These are phyloP conservation scores for Xylota segnis DNA, from an alignment of 2,888 invertebrate genomes.

Conservation along the genomic window DNA sequence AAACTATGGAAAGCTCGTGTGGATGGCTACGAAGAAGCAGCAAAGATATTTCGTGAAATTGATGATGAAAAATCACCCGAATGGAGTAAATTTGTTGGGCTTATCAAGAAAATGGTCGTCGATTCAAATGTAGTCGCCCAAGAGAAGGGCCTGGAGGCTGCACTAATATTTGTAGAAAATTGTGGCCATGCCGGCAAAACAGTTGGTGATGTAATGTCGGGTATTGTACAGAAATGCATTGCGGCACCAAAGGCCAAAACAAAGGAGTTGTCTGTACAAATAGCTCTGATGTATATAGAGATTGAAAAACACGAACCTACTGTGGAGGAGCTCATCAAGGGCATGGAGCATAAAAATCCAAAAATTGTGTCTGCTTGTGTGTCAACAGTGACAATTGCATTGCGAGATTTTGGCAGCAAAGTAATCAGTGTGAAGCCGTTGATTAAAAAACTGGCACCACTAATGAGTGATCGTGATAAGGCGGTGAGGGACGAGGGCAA, in stretches of 20 bases:
- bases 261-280: slow-evolving; percentile 94
- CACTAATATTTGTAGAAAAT: slow-evolving; percentile 95
- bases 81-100: slow-evolving; percentile 95
- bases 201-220: slow-evolving; percentile 94
- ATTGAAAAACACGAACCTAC: slow-evolving; percentile 97
- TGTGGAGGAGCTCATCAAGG: slow-evolving; percentile 95
- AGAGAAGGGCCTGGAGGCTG: slow-evolving; percentile 97
- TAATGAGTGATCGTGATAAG: slow-evolving; percentile 97
- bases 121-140: slow-evolving; percentile 98
- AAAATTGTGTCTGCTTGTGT: slow-evolving; percentile 96
- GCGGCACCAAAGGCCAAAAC: slow-evolving; percentile 96
- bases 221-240: slow-evolving; percentile 96
- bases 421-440: slow-evolving; percentile 94
- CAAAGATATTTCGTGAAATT: slow-evolving; percentile 93
- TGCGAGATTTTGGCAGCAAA: slow-evolving; percentile 96
- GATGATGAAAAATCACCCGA: slow-evolving; percentile 97
- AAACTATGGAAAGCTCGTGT: slow-evolving; percentile 98
- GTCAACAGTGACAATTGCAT: slow-evolving; percentile 89
- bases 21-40: slow-evolving; percentile 96
- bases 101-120: slow-evolving; percentile 96
- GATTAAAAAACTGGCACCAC: slow-evolving; percentile 93
- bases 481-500: slow-evolving; percentile 96
- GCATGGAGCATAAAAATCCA: slow-evolving; percentile 97
- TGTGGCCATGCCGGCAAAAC: slow-evolving; percentile 94
- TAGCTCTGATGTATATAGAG: slow-evolving; percentile 97